A percentile compares a stretch with the other conserved stretches of the same genome.
These are phyloP conservation scores for Agraylea sexmaculata DNA, from an alignment of 1,140 invertebrate species.

Conservation along the genomic window DNA sequence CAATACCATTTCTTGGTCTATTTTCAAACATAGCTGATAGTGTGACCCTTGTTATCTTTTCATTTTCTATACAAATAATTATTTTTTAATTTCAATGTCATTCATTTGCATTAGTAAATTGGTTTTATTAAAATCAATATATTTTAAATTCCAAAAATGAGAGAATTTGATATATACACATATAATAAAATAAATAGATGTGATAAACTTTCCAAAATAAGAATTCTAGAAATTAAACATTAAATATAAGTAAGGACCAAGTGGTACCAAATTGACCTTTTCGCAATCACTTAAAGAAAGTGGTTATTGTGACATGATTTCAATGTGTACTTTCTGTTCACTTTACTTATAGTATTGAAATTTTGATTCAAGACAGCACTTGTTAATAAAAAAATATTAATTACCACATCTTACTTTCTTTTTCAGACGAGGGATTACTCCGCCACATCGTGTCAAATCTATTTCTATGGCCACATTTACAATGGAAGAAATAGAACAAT, in stretches of 20 bases:
- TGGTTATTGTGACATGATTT: constrained; percentile 1
- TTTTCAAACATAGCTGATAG: constrained; percentile 5
- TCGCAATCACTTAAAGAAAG: not conserved
- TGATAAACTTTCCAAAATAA: no score
- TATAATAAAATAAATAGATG: not conserved
- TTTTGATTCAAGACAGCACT: constrained; percentile 24
- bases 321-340: constrained; percentile 23
- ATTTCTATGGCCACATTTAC: constrained; percentile 98
- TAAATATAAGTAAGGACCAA: no score
- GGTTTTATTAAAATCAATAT: constrained; percentile 2
- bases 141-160: no score
- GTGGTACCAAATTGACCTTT: no score
- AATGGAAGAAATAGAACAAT: constrained; percentile 86
- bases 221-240: no score
- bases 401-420: constrained; percentile 16
- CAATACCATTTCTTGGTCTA: no score
- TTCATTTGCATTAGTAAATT: no score
- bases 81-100: no score
- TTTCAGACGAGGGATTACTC: constrained; percentile 87
- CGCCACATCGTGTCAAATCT: constrained; percentile 94
- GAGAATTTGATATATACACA: no score
- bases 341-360: constrained; percentile 20
- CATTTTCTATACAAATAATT: no score
- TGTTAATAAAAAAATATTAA: constrained; percentile 23
- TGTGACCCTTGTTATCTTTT: no score